A percentile compares a stretch with the other conserved stretches of the same genome.
phyloP scores from a whole-genome alignment of 92 coral and sea anemone species.

The Palythoa caribaeorum region DNA sequence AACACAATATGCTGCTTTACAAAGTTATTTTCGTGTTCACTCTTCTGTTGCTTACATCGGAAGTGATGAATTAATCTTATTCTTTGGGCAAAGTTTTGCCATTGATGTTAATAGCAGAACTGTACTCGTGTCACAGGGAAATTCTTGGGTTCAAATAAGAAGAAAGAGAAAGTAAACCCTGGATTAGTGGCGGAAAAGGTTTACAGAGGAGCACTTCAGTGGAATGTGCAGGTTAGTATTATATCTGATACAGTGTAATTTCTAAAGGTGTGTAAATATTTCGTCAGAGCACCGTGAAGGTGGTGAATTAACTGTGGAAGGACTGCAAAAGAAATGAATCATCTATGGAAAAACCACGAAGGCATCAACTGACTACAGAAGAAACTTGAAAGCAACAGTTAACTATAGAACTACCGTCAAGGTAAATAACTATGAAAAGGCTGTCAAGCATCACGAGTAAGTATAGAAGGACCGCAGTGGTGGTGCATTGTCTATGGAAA shows the following conservation, averaged over 20 bases:
- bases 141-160: conserved; percentile 84
- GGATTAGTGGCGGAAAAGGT: conserved; percentile 84
- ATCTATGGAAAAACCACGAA: background rate
- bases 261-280: too few relatives aligned
- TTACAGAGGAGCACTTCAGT: conserved; percentile 85
- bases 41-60: background rate
- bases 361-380: too few relatives aligned
- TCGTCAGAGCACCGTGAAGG: background rate
- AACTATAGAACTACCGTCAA: background rate
- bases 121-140: conserved; percentile 59
- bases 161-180: conserved; percentile 95
- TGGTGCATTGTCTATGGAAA: background rate
- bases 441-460: background rate
- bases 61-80: too few relatives aligned
- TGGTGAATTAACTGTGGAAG: background rate
- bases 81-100: background rate
- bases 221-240: conserved; percentile 90
- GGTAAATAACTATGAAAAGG: background rate
- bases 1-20: too few relatives aligned
- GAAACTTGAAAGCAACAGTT: too few relatives aligned
- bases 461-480: background rate
- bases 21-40: background rate
- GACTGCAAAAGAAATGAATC: background rate
- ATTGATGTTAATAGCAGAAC: background rate
- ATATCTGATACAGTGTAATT: too few relatives aligned